Base-by-base conservation (phyloP, 2,797 vertebrate genomes). In the Melanotaenia parkinsoni region DNA sequence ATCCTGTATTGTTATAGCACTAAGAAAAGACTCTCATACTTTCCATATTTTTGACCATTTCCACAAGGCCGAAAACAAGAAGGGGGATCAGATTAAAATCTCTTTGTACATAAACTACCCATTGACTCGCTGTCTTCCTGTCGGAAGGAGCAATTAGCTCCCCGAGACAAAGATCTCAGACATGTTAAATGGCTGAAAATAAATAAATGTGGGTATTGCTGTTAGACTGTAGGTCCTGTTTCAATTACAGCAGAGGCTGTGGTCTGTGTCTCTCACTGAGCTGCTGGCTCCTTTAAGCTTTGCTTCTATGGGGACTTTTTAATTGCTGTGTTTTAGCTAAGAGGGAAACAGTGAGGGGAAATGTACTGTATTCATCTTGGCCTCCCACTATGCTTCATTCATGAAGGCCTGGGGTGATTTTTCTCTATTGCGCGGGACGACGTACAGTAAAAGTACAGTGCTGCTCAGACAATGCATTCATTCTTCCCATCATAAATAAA, bases 21-120 rank as follows among this genome's bases (percentile, higher is more conserved):
- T 51, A 76, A 82, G 77, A 85, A 79, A 88, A 75, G 56, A 74
- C 58, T 66, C 80, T 88, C 83, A 90, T 88, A 80, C 70, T 89
- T 91, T 88, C 83, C 87, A 89, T 89, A 85, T 90, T 93, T 90
- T 87, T 68, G 26, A 83, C 84, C 74, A 82, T 86, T 84, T 85
- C 83, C 69, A 64, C 64, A 63, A 76, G 71, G 74, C 72, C 73
- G 70, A 81, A 89, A 92, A 92, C 79, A 88, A 85, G 85, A 79
- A 82, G 69, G 72, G 79, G 80, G 88, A 78, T 91, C 84, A 86
- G 91, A 93, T 93, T 88, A 76, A 87, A 92, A 93, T 93, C 91
- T 92, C 87, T 94, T 89, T 92, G 85, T 91, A 93, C 90, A 91
- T 90, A 93, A 93, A 93, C 90, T 90, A 85, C 74, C 90, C 90